phyloP scores from a whole-genome alignment of 35 echinoderm and acorn worm genomes.

The Anneissia japonica region DNA sequence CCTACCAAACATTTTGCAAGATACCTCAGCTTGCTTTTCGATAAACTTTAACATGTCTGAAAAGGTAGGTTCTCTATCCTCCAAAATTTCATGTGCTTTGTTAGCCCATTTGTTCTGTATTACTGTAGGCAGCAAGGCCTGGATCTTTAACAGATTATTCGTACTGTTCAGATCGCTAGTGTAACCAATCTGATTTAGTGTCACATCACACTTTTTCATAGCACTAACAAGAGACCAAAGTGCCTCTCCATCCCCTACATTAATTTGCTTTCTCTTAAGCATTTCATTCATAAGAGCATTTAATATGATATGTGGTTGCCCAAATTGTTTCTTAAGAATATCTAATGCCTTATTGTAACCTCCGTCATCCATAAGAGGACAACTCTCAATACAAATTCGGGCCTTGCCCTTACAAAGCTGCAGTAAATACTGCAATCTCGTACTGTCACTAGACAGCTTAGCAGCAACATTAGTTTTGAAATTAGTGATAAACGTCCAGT shows the following conservation, averaged over 20 bases:
- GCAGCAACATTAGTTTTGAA: slow-evolving; percentile 31
- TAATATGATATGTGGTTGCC: slow-evolving; percentile 26
- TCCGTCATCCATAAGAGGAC: background rate
- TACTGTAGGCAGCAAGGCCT: background rate
- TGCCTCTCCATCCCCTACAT: background rate
- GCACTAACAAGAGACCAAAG: slow-evolving; percentile 16
- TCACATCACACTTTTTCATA: slow-evolving; percentile 28
- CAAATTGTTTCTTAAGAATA: slow-evolving; percentile 22
- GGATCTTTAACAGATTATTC: background rate
- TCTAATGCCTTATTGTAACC: slow-evolving; percentile 19
- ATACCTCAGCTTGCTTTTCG: slow-evolving; percentile 4
- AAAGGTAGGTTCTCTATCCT: slow-evolving; percentile 12
- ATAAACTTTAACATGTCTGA: background rate
- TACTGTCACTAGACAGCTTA: background rate
- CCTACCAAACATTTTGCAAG: too few species aligned
- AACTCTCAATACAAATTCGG: slow-evolving; percentile 9
- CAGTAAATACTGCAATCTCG: slow-evolving; percentile 1
- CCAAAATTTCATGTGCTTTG: slow-evolving; percentile 23
- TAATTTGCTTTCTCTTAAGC: slow-evolving; percentile 6
- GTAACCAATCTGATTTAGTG: slow-evolving; percentile 19
- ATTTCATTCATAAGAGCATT: slow-evolving; percentile 11
- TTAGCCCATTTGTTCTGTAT: slow-evolving; percentile 36
- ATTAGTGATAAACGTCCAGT: slow-evolving; percentile 26
- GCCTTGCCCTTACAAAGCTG: slow-evolving; percentile 26
- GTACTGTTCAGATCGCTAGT: slow-evolving; percentile 12